A percentile compares a stretch with the other conserved stretches of the same genome.
Evolutionary conservation across 2,888 invertebrate species (phyloP).

Genomic region (Cephus nigrinus): DNA sequence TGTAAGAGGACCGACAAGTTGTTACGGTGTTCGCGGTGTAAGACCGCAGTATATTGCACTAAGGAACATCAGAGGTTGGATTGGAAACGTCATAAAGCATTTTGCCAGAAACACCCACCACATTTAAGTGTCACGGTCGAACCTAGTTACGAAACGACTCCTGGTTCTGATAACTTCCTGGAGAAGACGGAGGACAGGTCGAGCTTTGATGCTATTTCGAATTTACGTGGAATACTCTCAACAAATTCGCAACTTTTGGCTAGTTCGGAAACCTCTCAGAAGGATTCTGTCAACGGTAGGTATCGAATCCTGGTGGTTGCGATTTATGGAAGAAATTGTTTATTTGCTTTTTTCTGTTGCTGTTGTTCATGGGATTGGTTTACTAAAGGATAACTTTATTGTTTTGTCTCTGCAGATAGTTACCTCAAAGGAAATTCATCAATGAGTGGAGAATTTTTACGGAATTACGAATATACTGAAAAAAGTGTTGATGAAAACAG

Average conservation of each 20-base stretch:
- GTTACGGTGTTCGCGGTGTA: constrained; percentile 81
- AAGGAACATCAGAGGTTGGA: constrained; percentile 83
- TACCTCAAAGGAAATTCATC: neutral
- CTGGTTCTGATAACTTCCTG: neutral
- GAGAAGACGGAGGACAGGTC: neutral
- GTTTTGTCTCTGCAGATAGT: neutral
- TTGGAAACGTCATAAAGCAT: constrained; percentile 80
- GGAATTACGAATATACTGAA: neutral
- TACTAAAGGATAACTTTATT: neutral
- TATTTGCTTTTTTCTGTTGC: neutral
- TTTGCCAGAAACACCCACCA: constrained; percentile 32
- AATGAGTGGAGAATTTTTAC: neutral
- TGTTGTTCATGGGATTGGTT: neutral
- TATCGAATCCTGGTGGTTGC: neutral
- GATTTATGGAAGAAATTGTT: neutral
- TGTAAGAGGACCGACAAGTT: constrained; percentile 73
- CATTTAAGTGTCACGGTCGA: neutral
- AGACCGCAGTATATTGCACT: constrained; percentile 80
- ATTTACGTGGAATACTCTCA: neutral
- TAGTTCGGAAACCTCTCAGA: neutral
- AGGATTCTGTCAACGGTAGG: neutral
- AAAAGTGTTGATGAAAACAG: neutral
- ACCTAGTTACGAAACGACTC: neutral
- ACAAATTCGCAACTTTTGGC: neutral
- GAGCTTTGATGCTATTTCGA: neutral